These are phyloP conservation scores for Macrophya alboannulata DNA, from an alignment of 2,888 invertebrate species.

Conservation along the genomic window DNA sequence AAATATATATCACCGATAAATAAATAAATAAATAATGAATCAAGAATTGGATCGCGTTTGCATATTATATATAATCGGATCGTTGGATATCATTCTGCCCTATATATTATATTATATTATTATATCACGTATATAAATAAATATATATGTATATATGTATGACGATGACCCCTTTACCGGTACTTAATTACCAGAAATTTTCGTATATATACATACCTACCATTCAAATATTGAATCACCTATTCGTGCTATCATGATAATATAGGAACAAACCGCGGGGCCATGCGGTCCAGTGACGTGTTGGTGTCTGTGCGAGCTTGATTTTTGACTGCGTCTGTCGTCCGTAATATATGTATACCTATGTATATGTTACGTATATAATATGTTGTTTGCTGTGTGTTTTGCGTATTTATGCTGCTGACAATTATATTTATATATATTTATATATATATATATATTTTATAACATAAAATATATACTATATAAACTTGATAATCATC, in stretches of 20 bases:
- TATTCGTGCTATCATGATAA: neutral
- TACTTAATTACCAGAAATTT: neutral
- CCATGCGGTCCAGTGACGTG: slow-evolving; percentile 56
- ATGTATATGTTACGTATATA: slow-evolving; percentile 19
- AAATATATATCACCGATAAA: neutral
- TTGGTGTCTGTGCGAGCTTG: slow-evolving; percentile 69
- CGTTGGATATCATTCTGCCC: neutral
- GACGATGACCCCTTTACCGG: neutral
- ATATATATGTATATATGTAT: neutral
- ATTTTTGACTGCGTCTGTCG: slow-evolving; percentile 72
- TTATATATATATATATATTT: slow-evolving; percentile 8
- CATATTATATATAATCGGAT: neutral
- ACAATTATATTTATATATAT: slow-evolving; percentile 10
- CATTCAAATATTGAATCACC: neutral
- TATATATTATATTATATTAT: neutral
- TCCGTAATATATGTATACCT: slow-evolving; percentile 62
- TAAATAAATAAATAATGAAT: neutral
- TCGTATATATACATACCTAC: neutral
- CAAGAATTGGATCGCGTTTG: neutral
- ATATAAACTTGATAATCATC: slow-evolving; percentile 4
- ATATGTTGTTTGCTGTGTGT: slow-evolving; percentile 32
- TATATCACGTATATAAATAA: too few species aligned
- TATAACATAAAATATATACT: neutral
- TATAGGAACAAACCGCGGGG: slow-evolving; percentile 22
- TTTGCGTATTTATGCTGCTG: slow-evolving; percentile 9